Base-by-base conservation (phyloP, 2,113 vertebrate species). In the Myrmecophaga tridactyla region DNA sequence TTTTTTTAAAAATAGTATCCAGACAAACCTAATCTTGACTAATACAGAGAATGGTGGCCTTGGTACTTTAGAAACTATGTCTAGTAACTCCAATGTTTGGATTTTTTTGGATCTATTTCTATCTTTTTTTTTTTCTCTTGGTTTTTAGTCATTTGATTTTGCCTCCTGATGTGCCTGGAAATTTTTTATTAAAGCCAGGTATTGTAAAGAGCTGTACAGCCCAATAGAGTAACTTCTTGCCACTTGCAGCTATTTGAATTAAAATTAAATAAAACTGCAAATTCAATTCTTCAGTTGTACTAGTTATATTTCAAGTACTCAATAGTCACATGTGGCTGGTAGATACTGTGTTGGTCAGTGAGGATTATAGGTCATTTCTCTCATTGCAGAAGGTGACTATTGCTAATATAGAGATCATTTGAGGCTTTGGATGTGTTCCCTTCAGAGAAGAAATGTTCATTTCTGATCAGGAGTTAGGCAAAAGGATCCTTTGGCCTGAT, bases 121-220 rank as follows among this genome's bases (percentile, higher is more conserved):
- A 2, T 53, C 20, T 18, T 21, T 75, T 63, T 43, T 43, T 72
- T 69, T 36, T 17, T n/a, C 85, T 78, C 43, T 90, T 84, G 36
- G 23, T 82, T 95, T 92, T 69, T 27, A 65, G 36, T 83, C 76
- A 58, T 83, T 91, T 83, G 20, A 63, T 53, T 56, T 78, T 89
- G 70, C n/a, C 12, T 92, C 27, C 7, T 89, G 20, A 60, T 80
- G 56, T 86, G 27, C 69, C 43, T 36, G 27, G 60, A 46, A 27
- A 78, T 46, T 95, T 87, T 34, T 69, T 29, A 82, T 58, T 36
- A 53, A 80, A 92, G 34, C 0, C 1, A 72, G 3, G 53, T 29
- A 34, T 27, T 70, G 13, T 72, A 46, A 20, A 60, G 39, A 39
- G 20, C 3, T 25, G 3, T 21, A 53, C 17, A 81, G 41, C 10